Evolutionary conservation across 1,140 invertebrate genomes (phyloP).

Genomic region (Drosophila sucinea): DNA sequence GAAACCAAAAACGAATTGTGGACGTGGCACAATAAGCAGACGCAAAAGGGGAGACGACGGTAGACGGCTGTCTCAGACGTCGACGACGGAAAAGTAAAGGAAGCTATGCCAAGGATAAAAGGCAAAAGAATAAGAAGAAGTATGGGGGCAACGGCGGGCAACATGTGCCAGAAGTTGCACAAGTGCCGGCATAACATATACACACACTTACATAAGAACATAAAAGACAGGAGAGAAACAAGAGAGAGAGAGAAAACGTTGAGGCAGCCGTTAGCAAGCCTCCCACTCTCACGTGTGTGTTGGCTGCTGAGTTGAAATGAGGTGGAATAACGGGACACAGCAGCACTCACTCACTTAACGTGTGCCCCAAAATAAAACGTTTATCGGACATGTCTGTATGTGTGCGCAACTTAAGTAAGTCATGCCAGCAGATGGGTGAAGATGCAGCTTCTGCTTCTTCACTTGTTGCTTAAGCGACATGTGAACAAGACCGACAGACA

Average conservation of each 20-base stretch:
- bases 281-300: constrained; percentile 39
- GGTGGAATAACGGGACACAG: constrained; percentile 31
- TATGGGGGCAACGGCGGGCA: constrained; percentile 7
- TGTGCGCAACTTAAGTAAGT: constrained; percentile 5
- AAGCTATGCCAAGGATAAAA: constrained; percentile 39
- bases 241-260: constrained; percentile 45
- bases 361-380: constrained; percentile 24
- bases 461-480: background rate
- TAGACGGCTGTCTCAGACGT: constrained; percentile 14
- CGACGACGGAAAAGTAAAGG: constrained; percentile 25
- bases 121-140: constrained; percentile 1
- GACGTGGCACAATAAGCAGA: constrained; percentile 46
- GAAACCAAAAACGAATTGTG: constrained; percentile 12
- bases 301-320: constrained; percentile 25
- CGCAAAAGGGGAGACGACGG: background rate
- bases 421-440: constrained; percentile 8
- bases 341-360: constrained; percentile 18
- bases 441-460: constrained; percentile 1
- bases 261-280: constrained; percentile 61
- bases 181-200: constrained; percentile 61
- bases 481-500: background rate
- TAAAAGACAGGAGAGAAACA: constrained; percentile 6
- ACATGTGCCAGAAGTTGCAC: constrained; percentile 73
- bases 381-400: constrained; percentile 20
- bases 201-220: constrained; percentile 25